Conservation (phyloP, 2,113 vertebrate species). For the Rhea pennata region DNA sequence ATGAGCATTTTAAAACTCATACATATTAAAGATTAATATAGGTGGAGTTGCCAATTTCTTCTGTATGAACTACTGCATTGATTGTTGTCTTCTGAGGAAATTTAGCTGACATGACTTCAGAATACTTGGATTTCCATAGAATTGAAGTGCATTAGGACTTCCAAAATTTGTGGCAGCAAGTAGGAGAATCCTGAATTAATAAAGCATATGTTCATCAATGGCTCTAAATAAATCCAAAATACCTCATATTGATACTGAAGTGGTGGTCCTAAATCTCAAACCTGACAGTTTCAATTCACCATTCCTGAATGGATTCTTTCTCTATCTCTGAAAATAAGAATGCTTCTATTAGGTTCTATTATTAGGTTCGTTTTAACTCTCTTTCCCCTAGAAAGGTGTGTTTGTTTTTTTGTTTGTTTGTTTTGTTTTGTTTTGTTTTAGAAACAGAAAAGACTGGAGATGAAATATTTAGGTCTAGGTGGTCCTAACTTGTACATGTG, state of each 20-base stretch:
- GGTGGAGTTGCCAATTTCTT: background rate
- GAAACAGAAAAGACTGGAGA: background rate
- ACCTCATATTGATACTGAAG: background rate
- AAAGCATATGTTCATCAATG: background rate
- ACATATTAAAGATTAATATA: background rate
- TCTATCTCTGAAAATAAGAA: background rate
- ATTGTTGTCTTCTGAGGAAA: background rate
- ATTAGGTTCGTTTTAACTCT: background rate
- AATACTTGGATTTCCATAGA: background rate
- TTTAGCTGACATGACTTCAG: background rate
- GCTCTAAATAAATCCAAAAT: background rate
- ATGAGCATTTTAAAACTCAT: background rate
- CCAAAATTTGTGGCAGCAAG: background rate
- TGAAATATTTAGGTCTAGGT: background rate
- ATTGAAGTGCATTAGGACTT: background rate
- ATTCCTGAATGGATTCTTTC: background rate
- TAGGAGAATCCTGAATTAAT: background rate
- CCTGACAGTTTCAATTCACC: too few species aligned
- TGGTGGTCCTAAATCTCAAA: background rate
- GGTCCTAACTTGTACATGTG: background rate
- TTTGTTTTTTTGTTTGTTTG: background rate
- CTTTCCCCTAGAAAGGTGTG: accelerated
- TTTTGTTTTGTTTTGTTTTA: background rate
- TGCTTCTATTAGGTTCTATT: background rate
- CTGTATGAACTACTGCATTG: background rate